Base-by-base conservation (phyloP, 1,140 invertebrate species). In the Orussus abietinus region DNA sequence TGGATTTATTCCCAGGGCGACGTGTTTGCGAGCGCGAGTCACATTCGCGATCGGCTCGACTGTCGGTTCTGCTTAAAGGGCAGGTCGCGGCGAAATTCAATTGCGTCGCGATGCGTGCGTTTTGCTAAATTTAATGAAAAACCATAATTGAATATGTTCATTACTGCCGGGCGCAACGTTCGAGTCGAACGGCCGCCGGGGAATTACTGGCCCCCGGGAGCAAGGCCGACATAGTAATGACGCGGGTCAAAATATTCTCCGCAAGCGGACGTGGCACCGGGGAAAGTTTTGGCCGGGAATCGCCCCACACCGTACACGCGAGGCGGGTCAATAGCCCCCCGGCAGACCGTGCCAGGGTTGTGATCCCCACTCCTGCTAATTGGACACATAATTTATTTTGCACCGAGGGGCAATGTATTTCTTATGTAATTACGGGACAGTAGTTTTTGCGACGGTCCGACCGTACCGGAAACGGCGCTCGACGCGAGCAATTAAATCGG, bases 231-330 rank as follows among this genome's bases (percentile, higher is more conserved):
- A n/a, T n/a, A n/a, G n/a, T n/a, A n/a, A n/a, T n/a, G n/a, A 56
- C 60, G 19, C 74, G 75, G 43, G 42, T 57, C 1, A 74, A 73
- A 40, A 43, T 72, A 1, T 50, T 75, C 21, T 66, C 74, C 49
- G 70, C 72, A 45, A 52, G 20, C 21, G 1, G n/a, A 15, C 20
- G 25, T 41, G 26, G 30, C 18, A 15, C 11, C 11, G 31, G 5
- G n/a, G n/a, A 2, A 3, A 13, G 15, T 15, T 19, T 13, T 28
- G 18, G 5, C 21, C 9, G 5, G 29, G 13, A 31, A 42, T 25
- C 13, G 30, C 31, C 9, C 6, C 30, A 19, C 30, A 12, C n/a
- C 30, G 31, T 25, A 42, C 13, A 19, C n/a, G 13, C 36, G 11
- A 14, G 11, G 11, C 5, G 22, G n/a, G 36, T 38, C 36, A 38